Conservation (phyloP, 2,888 invertebrate species). For the Bedellia somnulentella region DNA sequence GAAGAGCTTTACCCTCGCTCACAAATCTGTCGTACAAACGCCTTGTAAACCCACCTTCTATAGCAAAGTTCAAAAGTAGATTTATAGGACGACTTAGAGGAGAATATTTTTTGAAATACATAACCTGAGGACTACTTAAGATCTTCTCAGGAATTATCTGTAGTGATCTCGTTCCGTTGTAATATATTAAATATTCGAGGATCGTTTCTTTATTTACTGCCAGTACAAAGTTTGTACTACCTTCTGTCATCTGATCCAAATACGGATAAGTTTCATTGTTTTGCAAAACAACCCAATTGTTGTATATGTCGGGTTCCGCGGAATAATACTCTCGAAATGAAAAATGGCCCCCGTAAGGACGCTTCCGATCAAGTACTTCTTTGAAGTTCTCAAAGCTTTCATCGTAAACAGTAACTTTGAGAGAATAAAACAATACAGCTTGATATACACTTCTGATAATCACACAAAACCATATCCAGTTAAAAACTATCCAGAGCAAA, state of each 20-base stretch:
- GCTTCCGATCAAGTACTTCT: constrained; percentile 16
- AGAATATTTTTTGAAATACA: constrained; percentile 25
- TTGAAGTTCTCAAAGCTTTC: constrained; percentile 16
- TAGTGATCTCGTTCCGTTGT: constrained; percentile 18
- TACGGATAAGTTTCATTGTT: constrained; percentile 11
- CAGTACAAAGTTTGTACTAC: constrained; percentile 21
- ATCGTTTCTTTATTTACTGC: constrained; percentile 23
- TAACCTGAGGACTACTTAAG: constrained; percentile 25
- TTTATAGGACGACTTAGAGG: constrained; percentile 18
- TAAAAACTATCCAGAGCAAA: constrained; percentile 17
- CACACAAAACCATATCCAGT: constrained; percentile 29
- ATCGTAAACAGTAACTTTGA: constrained; percentile 20
- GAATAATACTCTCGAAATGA: constrained; percentile 22
- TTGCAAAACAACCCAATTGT: constrained; percentile 19
- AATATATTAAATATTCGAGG: constrained; percentile 17
- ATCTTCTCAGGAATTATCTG: constrained; percentile 30
- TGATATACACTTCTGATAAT: constrained; percentile 29
- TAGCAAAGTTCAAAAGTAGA: constrained; percentile 16
- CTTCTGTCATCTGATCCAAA: constrained; percentile 19
- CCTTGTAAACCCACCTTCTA: constrained; percentile 24
- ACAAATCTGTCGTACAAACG: constrained; percentile 15
- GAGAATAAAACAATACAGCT: constrained; percentile 21
- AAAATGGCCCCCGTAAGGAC: constrained; percentile 21
- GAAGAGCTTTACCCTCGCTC: constrained; percentile 12
- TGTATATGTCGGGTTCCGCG: constrained; percentile 19